Evolutionary conservation across 2,888 invertebrate genomes (phyloP), one percentile per base, ranked within the genome.

Genomic region (Strigamia crassipes): DNA sequence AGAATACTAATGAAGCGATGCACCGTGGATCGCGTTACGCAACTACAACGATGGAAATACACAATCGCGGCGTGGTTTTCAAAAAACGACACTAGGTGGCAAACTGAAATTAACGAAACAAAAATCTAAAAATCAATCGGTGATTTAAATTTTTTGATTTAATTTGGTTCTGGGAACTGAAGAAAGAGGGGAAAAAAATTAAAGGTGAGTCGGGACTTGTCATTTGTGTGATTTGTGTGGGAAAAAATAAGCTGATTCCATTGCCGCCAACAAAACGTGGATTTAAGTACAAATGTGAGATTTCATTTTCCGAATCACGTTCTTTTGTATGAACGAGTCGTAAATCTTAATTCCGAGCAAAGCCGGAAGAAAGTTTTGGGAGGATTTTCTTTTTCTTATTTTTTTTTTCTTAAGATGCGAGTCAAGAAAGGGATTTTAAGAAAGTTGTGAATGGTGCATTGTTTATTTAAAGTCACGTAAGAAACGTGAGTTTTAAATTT

Each of bases 281-380:
- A 61, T 61, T 61, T 23, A 61, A 61, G 61, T 61, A 23, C 61
- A 61, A 61, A 61, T 23, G 61, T 61, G 61, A 61, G 61, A 61
- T 61, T 61, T 61, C 23, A 61, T 61, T 61, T 61, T 61, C 18
- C 61, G 61, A 61, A 61, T 61, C 61, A 61, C 61, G 61, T 61
- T 61, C 61, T 61, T 61, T 61, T 61, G 61, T 61, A 61, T n/a
- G 61, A 23, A 23, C 61, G 18, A 61, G 61, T 61, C 61, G 61
- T 61, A 61, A 61, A 61, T 61, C 61, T 61, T 61, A 61, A 61
- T 61, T 61, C 61, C 61, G 4, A 18, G 21, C 61, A 61, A 61
- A 61, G 61, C 61, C 61, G 23, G 61, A 61, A 61, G 61, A 61
- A 61, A 61, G 61, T 61, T 23, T 61, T 61, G 18, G 21, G 18